These are phyloP conservation scores for Hemicentrotus pulcherrimus DNA, from an alignment of 35 echinoderm and acorn worm genomes.

Conservation along the genomic window DNA sequence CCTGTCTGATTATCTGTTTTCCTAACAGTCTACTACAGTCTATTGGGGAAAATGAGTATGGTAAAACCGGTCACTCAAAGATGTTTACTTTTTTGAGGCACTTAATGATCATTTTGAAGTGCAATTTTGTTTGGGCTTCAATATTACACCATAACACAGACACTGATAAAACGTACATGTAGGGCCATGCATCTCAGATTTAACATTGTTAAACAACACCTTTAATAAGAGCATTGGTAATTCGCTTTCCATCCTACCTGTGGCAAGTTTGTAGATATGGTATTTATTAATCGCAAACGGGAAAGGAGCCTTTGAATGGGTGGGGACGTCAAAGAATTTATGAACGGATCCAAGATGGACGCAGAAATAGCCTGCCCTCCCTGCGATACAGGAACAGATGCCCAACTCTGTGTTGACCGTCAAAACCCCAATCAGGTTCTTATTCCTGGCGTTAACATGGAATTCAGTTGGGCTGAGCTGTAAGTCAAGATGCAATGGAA, in stretches of 20 bases:
- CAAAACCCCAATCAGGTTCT: background rate
- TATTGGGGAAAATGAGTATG: too few relatives aligned
- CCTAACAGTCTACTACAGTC: too few relatives aligned
- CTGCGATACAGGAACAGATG: constrained; percentile 26
- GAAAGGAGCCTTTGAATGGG: background rate
- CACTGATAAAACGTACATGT: too few relatives aligned
- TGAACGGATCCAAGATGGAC: background rate
- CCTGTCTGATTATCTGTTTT: too few relatives aligned
- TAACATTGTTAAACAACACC: too few relatives aligned
- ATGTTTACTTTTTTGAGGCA: background rate
- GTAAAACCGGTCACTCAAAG: too few relatives aligned
- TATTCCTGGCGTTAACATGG: constrained; percentile 5
- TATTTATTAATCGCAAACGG: background rate
- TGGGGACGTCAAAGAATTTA: constrained; percentile 10
- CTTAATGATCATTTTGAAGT: background rate
- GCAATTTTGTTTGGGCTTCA: too few relatives aligned
- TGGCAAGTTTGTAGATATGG: constrained; percentile 25
- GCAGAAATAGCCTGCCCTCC: constrained; percentile 27
- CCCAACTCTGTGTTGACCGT: background rate
- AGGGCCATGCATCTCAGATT: background rate
- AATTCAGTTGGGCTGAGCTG: background rate
- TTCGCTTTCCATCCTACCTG: background rate
- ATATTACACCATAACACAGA: too few relatives aligned
- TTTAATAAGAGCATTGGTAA: too few relatives aligned
- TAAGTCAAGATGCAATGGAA: background rate